These are phyloP conservation scores for Drosophila nannoptera DNA, from an alignment of 1,140 invertebrate species.

Conservation along the genomic window DNA sequence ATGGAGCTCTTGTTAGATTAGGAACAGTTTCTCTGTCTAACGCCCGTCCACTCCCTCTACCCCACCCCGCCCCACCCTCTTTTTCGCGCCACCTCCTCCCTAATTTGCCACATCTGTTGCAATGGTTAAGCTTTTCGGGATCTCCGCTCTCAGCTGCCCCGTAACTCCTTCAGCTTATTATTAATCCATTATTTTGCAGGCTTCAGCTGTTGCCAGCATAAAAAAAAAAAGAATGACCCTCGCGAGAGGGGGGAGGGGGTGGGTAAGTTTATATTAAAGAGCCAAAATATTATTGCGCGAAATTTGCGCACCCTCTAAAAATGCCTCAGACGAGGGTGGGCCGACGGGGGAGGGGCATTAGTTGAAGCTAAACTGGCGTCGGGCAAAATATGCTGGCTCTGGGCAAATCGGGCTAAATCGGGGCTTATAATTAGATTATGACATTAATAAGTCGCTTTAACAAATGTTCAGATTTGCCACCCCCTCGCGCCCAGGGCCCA, in stretches of 20 bases:
- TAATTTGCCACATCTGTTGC: conserved; percentile 26
- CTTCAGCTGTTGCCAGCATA: conserved; percentile 40
- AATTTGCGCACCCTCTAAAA: conserved; percentile 47
- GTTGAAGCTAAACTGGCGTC: conserved; percentile 47
- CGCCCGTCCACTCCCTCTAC: background rate
- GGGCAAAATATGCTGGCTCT: conserved; percentile 43
- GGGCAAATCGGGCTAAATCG: conserved; percentile 43
- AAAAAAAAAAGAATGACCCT: background rate
- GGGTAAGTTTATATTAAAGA: conserved; percentile 32
- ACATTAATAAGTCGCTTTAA: conserved; percentile 76
- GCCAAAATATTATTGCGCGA: conserved; percentile 38
- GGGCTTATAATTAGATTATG: conserved; percentile 74
- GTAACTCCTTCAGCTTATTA: conserved; percentile 41
- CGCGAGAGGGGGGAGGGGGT: too few species aligned
- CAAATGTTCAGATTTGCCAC: conserved; percentile 66
- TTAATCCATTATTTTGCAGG: conserved; percentile 54
- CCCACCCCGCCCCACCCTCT: background rate
- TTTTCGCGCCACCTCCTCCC: background rate
- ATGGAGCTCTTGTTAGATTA: too few species aligned
- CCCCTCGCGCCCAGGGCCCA: background rate
- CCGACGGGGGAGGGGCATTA: conserved; percentile 18
- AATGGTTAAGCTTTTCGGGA: conserved; percentile 10
- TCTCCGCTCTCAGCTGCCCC: conserved; percentile 36
- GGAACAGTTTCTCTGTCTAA: too few species aligned
- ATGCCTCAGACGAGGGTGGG: background rate